Base-by-base conservation (phyloP, 1,140 invertebrate species). In the Drosophila bifasciata region DNA sequence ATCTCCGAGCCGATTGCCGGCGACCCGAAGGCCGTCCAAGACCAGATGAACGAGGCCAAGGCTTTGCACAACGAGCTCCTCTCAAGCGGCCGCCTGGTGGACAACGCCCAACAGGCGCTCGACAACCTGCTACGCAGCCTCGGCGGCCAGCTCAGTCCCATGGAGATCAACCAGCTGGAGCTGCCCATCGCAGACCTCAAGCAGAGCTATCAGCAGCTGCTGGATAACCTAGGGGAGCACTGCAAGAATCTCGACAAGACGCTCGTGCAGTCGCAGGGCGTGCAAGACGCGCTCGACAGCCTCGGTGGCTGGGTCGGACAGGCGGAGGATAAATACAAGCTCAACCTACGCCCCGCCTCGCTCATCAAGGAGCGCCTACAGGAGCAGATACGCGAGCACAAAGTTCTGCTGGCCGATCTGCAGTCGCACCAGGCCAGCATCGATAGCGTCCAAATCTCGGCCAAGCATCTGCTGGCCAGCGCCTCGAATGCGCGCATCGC, bases 181-280 rank as follows among this genome's bases (percentile, higher is more conserved):
- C 93, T 95, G 53, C 96, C 97, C 0, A 95, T 97, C 1, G 91
- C 94, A 9, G 95, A 96, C 55, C 85, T 99, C 4, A 94, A 95
- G 64, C 94, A 95, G 32, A 96, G 96, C 58, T 97, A 98, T 89
- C 93, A 93, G 51, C 95, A 97, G 66, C 88, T 98, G 9, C 93
- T 93, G 49, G 94, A 94, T 63, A 94, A 94, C 1, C 92, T 97
- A 11, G 94, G 94, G 9, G 94, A 96, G 5, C 95, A 96, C n/a
- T 97, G 97, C 80, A 94, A 96, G 70, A 94, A 95, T 43, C 92
- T 99, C 45, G 97, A 99, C 76, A 96, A 96, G 0, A 97, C 97
- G 0, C 92, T 99, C 32, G 95, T 98, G 5, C 97, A 98, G 91
- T 97, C 97, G 53, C 97, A 99, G 92, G 97, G 97, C n/a, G 95